These are phyloP conservation scores for Scomber japonicus DNA, from an alignment of 2,113 vertebrate species.

Conservation along the genomic window DNA sequence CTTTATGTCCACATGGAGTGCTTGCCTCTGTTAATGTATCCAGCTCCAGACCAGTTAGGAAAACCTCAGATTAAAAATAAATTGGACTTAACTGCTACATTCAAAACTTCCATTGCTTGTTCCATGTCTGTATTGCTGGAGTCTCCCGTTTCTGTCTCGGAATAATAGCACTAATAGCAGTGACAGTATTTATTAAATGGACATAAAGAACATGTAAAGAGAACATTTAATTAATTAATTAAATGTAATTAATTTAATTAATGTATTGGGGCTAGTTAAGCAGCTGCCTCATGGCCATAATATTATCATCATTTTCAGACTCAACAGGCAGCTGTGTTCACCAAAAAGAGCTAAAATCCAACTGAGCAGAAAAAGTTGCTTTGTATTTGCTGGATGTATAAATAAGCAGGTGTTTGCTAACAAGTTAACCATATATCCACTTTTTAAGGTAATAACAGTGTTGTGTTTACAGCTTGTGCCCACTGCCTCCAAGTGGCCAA, in stretches of 20 bases:
- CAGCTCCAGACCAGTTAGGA: slow-evolving; percentile 7
- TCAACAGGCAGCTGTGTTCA: no score
- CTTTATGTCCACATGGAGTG: neutral
- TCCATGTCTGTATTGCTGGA: neutral
- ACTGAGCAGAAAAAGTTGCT: neutral
- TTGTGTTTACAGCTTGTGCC: neutral
- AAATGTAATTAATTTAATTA: no score
- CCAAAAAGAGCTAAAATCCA: no score
- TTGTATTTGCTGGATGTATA: neutral
- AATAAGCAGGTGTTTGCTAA: neutral
- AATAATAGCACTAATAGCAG: neutral
- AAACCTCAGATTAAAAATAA: slow-evolving; percentile 23
- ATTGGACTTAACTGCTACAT: neutral
- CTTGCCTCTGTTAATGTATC: neutral
- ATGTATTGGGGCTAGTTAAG: neutral
- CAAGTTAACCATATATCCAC: no score
- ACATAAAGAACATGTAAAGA: neutral
- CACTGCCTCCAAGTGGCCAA: neutral
- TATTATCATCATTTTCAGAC: no score
- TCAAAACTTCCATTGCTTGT: slow-evolving; percentile 10
- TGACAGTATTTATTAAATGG: neutral
- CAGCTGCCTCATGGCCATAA: neutral
- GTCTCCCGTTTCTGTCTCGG: neutral
- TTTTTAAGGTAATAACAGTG: neutral
- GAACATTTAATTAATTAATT: slow-evolving; percentile 4